Evolutionary conservation across 2,797 vertebrate genomes (phyloP).

Genomic region (Hypotaenidia philippensis): DNA sequence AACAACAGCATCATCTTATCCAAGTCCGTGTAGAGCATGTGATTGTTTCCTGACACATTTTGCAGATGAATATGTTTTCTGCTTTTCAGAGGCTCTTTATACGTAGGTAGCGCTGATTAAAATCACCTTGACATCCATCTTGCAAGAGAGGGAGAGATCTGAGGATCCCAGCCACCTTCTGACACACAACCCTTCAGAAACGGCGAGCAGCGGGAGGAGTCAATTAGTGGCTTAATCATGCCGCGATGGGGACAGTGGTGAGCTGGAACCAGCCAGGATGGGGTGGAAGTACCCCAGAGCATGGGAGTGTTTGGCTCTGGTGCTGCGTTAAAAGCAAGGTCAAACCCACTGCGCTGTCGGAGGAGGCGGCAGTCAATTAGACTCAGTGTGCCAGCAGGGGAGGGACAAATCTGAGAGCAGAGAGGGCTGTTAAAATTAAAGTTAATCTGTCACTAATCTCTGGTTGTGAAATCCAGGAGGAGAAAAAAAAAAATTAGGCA

Average conservation of each 20-base stretch:
- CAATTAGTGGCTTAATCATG: neutral
- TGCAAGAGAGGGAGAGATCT: neutral
- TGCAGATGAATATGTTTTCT: slow-evolving; percentile 37
- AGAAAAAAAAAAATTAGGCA: neutral
- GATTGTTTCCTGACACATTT: neutral
- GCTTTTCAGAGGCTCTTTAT: slow-evolving; percentile 11
- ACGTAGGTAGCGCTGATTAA: slow-evolving; percentile 27
- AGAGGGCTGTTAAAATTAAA: slow-evolving; percentile 65
- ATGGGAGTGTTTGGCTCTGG: neutral
- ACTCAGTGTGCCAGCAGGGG: slow-evolving; percentile 57
- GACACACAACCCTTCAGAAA: neutral
- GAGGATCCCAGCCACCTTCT: neutral
- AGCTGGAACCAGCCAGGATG: neutral
- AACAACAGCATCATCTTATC: neutral
- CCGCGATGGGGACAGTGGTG: neutral
- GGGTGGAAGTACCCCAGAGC: neutral
- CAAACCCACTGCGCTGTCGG: slow-evolving; percentile 19
- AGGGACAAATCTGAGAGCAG: slow-evolving; percentile 57
- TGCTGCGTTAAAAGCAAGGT: slow-evolving; percentile 29
- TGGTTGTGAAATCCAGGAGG: neutral
- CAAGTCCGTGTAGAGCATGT: accelerated
- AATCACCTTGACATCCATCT: slow-evolving; percentile 29
- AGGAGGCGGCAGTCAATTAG: slow-evolving; percentile 59
- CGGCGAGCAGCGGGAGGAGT: neutral
- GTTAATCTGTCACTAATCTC: slow-evolving; percentile 68